These are phyloP conservation scores for Prenolepis imparis DNA, from an alignment of 2,888 invertebrate genomes.

Conservation along the genomic window DNA sequence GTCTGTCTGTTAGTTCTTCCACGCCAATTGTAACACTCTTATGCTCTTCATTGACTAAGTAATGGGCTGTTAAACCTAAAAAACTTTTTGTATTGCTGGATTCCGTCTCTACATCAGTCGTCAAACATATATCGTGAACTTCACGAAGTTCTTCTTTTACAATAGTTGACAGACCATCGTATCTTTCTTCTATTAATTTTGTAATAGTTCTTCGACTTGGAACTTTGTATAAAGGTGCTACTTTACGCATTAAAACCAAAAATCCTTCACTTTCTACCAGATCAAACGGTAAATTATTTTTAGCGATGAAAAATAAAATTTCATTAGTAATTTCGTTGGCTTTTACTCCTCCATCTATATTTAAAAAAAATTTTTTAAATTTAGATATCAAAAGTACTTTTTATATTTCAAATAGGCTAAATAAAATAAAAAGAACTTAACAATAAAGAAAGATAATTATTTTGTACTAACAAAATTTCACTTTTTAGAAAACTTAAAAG, in stretches of 20 bases:
- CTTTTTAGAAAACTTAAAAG: no score
- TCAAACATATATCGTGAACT: neutral
- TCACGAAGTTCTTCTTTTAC: neutral
- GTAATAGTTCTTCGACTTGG: conserved; percentile 21
- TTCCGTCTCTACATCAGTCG: conserved; percentile 5
- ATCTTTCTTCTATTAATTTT: conserved; percentile 14
- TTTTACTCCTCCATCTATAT: conserved; percentile 26
- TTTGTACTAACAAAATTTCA: no score
- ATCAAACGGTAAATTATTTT: conserved; percentile 29
- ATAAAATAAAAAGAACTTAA: neutral
- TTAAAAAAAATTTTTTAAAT: neutral
- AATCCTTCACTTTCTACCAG: conserved; percentile 33
- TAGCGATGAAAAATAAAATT: conserved; percentile 36
- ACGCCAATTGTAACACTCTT: neutral
- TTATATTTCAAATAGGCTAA: no score
- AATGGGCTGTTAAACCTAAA: neutral
- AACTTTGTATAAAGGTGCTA: conserved; percentile 23
- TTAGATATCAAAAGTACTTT: no score
- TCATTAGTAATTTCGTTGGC: conserved; percentile 26
- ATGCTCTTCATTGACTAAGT: neutral
- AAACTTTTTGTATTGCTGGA: neutral
- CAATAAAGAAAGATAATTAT: no score
- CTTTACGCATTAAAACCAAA: neutral
- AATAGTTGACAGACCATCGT: neutral
- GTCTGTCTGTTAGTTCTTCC: neutral